A percentile compares a stretch with the other conserved stretches of the same genome.
These are phyloP conservation scores for Lithophane socia DNA, from an alignment of 2,888 invertebrate genomes.

Conservation along the genomic window DNA sequence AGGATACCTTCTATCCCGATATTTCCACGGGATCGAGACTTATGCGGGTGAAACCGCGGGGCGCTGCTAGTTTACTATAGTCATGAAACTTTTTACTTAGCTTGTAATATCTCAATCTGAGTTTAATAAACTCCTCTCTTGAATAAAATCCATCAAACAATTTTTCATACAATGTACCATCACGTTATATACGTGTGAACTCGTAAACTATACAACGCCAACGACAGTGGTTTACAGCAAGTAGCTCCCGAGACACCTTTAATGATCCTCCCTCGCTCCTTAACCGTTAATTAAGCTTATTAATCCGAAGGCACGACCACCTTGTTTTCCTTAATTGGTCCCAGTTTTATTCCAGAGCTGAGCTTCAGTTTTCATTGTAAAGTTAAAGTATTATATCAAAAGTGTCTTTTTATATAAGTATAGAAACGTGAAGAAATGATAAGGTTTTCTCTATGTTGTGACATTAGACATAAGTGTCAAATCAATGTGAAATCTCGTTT, in stretches of 20 bases:
- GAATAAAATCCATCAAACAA: not conserved
- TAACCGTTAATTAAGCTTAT: slow-evolving; percentile 88
- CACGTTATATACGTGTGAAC: slow-evolving; percentile 7
- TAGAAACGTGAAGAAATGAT: slow-evolving; percentile 1
- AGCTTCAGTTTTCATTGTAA: slow-evolving; percentile 82
- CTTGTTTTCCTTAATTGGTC: slow-evolving; percentile 89
- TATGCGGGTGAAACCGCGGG: too few species aligned
- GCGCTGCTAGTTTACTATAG: too few species aligned
- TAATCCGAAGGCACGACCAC: slow-evolving; percentile 87
- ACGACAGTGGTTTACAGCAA: slow-evolving; percentile 73
- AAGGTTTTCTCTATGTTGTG: not conserved
- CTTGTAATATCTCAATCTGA: not conserved
- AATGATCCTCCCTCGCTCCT: slow-evolving; percentile 81
- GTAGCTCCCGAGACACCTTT: slow-evolving; percentile 76
- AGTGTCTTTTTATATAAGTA: slow-evolving; percentile 56
- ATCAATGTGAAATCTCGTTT: not conserved
- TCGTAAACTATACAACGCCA: slow-evolving; percentile 57
- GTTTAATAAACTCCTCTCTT: not conserved
- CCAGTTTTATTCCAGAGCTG: slow-evolving; percentile 86
- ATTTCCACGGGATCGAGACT: too few species aligned
- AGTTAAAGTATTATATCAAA: slow-evolving; percentile 72
- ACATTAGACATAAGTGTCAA: too few species aligned
- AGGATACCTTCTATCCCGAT: too few species aligned
- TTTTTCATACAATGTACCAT: not conserved
- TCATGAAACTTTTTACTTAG: not conserved